A percentile compares a stretch with the other conserved stretches of the same genome.
phyloP scores from a whole-genome alignment of 2,888 invertebrate species.

The Tetropium fuscum region DNA sequence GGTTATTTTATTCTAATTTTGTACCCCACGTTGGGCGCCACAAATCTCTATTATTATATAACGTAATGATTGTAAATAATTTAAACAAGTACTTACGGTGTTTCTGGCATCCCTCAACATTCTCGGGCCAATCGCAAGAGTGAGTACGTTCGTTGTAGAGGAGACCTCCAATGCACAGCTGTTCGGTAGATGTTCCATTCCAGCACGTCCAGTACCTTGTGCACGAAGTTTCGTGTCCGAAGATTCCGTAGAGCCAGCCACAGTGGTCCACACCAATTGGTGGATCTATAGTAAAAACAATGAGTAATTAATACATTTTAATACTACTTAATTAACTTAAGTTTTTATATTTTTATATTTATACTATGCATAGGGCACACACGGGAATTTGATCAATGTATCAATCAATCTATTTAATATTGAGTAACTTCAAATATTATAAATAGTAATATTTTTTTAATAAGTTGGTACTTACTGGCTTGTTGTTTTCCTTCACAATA shows the following conservation, averaged over 20 bases:
- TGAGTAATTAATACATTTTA: too few species aligned
- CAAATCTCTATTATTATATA: too few species aligned
- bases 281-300: conserved; percentile 74
- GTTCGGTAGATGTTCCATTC: conserved; percentile 94
- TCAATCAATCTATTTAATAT: too few species aligned
- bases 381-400: too few species aligned
- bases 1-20: too few species aligned
- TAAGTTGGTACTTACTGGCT: conserved; percentile 71
- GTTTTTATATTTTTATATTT: too few species aligned
- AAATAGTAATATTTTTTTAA: too few species aligned
- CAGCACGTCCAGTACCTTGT: conserved; percentile 95
- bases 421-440: too few species aligned
- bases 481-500: conserved; percentile 88
- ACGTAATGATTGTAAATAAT: too few species aligned
- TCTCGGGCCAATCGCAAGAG: conserved; percentile 95
- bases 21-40: too few species aligned
- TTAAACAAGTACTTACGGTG: conserved; percentile 80
- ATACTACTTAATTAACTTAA: too few species aligned
- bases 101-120: conserved; percentile 93
- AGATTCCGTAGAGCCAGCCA: conserved; percentile 93
- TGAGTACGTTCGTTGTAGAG: conserved; percentile 91
- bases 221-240: conserved; percentile 94
- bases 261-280: conserved; percentile 89
- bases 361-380: too few species aligned
- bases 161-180: conserved; percentile 91